A percentile compares a stretch with the other conserved stretches of the same genome.
phyloP scores from a whole-genome alignment of 2,888 invertebrate species.

The Stictocephala bisonia region DNA sequence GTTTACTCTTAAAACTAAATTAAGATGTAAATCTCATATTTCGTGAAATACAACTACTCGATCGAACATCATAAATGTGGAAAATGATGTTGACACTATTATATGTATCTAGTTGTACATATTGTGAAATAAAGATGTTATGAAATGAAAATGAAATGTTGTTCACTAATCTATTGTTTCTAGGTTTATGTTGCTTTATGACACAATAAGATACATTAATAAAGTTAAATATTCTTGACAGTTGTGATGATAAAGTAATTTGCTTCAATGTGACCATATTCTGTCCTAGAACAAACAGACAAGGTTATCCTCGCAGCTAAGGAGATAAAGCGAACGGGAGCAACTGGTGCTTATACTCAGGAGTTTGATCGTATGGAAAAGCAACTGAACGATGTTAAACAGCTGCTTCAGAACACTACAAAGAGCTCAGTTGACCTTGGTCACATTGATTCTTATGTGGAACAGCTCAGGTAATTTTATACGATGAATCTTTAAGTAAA shows the following conservation, averaged over 20 bases:
- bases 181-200: not conserved
- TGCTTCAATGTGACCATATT: too few species aligned
- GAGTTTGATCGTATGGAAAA: conserved; percentile 94
- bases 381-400: conserved; percentile 81
- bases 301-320: conserved; percentile 87
- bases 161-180: not conserved
- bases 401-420: conserved; percentile 85
- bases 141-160: too few species aligned
- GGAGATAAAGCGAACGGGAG: conserved; percentile 94
- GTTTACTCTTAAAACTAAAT: too few species aligned
- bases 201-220: too few species aligned
- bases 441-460: conserved; percentile 65
- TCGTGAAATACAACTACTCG: too few species aligned
- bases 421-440: conserved; percentile 66
- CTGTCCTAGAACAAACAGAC: conserved; percentile 74
- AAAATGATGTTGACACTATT: too few species aligned
- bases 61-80: too few species aligned
- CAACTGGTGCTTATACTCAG: conserved; percentile 94
- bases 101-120: too few species aligned
- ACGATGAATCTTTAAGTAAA: conserved; percentile 24
- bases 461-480: conserved; percentile 64
- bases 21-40: too few species aligned
- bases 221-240: too few species aligned
- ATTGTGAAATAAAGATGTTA: too few species aligned
- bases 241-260: too few species aligned